A percentile compares a stretch with the other conserved stretches of the same genome.
Evolutionary conservation across 1,140 invertebrate genomes (phyloP).

Genomic region (Tachypleus tridentatus): DNA sequence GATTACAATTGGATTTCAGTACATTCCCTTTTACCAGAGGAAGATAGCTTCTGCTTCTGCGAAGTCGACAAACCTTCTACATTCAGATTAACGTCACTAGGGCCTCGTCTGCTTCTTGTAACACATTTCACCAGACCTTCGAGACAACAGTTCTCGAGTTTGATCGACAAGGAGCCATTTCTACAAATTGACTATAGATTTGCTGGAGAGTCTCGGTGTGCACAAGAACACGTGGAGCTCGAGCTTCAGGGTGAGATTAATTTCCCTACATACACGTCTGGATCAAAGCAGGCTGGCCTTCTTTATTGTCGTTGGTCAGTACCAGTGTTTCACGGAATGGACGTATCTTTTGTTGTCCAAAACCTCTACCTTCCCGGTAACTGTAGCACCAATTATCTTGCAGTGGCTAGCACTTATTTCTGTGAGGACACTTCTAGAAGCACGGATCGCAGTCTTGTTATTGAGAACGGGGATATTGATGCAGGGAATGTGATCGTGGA

Average conservation of each 20-base stretch:
- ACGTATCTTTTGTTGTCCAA: background rate
- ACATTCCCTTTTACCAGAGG: too few relatives aligned
- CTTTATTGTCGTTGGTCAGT: conserved; percentile 22
- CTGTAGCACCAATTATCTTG: conserved; percentile 19
- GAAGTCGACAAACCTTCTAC: too few relatives aligned
- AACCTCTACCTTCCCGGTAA: conserved; percentile 8
- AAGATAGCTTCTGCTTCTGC: too few relatives aligned
- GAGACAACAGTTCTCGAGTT: background rate
- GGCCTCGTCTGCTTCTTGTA: too few relatives aligned
- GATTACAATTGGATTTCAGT: too few relatives aligned
- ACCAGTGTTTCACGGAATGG: conserved; percentile 19
- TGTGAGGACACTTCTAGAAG: conserved; percentile 13
- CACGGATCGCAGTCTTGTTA: conserved; percentile 14
- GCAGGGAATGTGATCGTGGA: conserved; percentile 17
- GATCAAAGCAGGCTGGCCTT: conserved; percentile 8
- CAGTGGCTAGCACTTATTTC: conserved; percentile 16
- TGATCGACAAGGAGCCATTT: conserved; percentile 2
- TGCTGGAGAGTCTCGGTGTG: conserved; percentile 20
- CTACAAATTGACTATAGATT: conserved; percentile 11
- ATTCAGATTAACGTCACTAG: too few relatives aligned
- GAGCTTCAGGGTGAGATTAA: conserved; percentile 20
- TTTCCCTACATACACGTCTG: conserved; percentile 14
- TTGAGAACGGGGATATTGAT: conserved; percentile 16
- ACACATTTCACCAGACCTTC: too few relatives aligned
- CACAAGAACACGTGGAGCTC: conserved; percentile 18